Evolutionary conservation across 2,797 vertebrate genomes (phyloP), one percentile per base, ranked within the genome.

Genomic region (Myotis findleyi): DNA sequence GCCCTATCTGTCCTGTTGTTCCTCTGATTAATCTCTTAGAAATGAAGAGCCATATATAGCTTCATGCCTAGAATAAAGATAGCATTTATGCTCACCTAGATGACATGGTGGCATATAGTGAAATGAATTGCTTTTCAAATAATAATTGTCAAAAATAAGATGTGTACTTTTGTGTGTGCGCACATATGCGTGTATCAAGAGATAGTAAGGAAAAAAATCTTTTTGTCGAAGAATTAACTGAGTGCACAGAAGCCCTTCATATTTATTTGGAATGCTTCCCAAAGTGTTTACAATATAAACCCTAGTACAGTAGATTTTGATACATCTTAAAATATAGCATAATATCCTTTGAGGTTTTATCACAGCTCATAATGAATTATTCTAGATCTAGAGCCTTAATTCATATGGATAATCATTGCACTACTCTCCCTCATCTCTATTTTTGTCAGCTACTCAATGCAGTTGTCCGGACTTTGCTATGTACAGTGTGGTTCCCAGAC

Each of bases 61-160:
- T 64, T 10, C 2, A 30, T 1, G 51, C 9, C 8, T 73, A 47
- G 25, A 94, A 85, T 38, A 79, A 59, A 91, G 88, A 62, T 47
- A 66, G 7, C 3, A 44, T 55, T 96, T 59, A 72, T 47, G 1
- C 51, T 92, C 27, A 38, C 71, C 68, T 77, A 62, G 17, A 41
- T 72, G 25, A 33, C 27, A 72, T 72, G n/a, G 51, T 44, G 12
- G 23, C 27, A 72, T 79, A 75, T 44, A 93, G 59, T 86, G 69
- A 5, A 88, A 41, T 83, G n/a, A 30, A 84, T 81, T 96, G 87
- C 71, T 90, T 82, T 80, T 47, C 83, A 94, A 94, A 96, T 93
- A 90, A 91, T 53, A 84, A 72, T 80, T 97, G 53, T 96, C 11
- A 18, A 36, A 59, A 66, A 30, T 57, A 86, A 76, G 6, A 64